A percentile compares a stretch with the other conserved stretches of the same genome.
Evolutionary conservation across 1,140 invertebrate species (phyloP).

Genomic region (Andricus grossulariae): DNA sequence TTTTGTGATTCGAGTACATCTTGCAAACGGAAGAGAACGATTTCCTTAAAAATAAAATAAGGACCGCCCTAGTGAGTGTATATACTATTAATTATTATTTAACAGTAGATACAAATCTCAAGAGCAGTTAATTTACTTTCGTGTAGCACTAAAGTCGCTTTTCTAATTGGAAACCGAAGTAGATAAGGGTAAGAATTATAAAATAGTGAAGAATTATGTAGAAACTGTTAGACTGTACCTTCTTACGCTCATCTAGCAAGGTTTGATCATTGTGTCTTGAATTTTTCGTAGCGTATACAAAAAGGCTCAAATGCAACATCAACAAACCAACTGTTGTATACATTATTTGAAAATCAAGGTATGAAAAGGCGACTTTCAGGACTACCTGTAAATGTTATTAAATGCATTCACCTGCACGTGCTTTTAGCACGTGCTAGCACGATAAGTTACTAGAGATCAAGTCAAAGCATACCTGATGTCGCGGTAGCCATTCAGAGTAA

Average conservation of each 20-base stretch:
- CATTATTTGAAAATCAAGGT: neutral
- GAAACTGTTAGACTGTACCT: slow-evolving; percentile 4
- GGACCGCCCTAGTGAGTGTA: no score
- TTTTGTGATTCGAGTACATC: no score
- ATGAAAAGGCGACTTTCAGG: slow-evolving; percentile 2
- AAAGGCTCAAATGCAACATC: neutral
- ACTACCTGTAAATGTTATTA: neutral
- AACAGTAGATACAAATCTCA: neutral
- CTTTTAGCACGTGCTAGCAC: neutral
- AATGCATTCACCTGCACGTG: neutral
- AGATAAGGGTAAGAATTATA: slow-evolving; percentile 29
- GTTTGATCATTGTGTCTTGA: neutral
- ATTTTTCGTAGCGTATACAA: no score
- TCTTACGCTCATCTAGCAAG: slow-evolving; percentile 14
- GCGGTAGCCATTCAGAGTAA: slow-evolving; percentile 7
- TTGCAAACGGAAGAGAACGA: no score
- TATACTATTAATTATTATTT: no score
- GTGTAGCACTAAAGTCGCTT: neutral
- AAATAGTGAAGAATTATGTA: slow-evolving; percentile 4
- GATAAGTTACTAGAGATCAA: slow-evolving; percentile 30
- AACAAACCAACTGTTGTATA: neutral
- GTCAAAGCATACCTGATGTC: slow-evolving; percentile 18
- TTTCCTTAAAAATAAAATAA: no score
- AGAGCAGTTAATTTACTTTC: neutral
- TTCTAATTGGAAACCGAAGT: neutral